phyloP scores from a whole-genome alignment of 2,888 invertebrate species.

The Apocheima hispidaria region DNA sequence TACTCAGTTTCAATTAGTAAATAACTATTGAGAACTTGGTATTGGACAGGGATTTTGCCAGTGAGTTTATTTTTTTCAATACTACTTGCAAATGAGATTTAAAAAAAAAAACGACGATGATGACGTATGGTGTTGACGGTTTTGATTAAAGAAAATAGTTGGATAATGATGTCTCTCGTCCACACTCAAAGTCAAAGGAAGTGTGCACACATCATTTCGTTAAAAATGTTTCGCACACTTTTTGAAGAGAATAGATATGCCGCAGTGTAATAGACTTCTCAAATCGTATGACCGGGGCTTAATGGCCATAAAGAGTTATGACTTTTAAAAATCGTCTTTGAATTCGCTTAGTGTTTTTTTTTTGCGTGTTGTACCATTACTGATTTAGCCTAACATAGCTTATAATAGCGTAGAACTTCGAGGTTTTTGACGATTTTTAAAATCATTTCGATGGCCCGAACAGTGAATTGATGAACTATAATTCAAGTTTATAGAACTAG shows the following conservation, averaged over 20 bases:
- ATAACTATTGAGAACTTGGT: no score
- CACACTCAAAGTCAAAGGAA: constrained; percentile 13
- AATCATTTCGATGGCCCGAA: constrained; percentile 40
- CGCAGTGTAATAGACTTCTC: constrained; percentile 49
- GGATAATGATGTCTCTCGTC: constrained; percentile 13
- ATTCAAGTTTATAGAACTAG: constrained; percentile 31
- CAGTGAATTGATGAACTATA: constrained; percentile 39
- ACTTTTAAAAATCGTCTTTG: constrained; percentile 54
- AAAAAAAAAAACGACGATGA: no score
- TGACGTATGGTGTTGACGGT: not conserved
- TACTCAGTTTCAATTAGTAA: not conserved
- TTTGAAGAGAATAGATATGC: constrained; percentile 9
- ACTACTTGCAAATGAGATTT: not conserved
- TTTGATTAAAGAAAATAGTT: not conserved
- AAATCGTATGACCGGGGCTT: constrained; percentile 62
- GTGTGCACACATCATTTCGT: constrained; percentile 34
- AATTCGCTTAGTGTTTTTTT: constrained; percentile 37
- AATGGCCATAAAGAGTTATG: constrained; percentile 53
- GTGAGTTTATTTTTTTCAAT: not conserved
- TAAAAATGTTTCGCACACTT: constrained; percentile 31
- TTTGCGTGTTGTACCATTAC: constrained; percentile 25
- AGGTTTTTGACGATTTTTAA: constrained; percentile 44
- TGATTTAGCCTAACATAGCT: constrained; percentile 24
- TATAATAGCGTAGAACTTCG: constrained; percentile 13
- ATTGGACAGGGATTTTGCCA: not conserved